A percentile compares a stretch with the other conserved stretches of the same genome.
Evolutionary conservation across 2,888 invertebrate species (phyloP).

Genomic region (Aquatica leii): DNA sequence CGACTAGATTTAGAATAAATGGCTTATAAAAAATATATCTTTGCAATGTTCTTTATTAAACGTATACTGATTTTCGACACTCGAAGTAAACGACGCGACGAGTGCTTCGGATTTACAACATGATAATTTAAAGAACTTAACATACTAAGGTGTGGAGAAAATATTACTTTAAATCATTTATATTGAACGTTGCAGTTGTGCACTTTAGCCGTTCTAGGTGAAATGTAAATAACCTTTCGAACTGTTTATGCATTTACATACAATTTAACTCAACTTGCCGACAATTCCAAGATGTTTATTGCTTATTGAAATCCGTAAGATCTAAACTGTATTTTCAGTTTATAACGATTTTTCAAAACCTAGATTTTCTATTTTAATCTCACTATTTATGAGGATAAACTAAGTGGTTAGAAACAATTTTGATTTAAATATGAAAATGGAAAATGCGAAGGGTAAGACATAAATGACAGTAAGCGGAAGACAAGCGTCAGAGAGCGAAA

Average conservation of each 20-base stretch:
- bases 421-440: constrained; percentile 13
- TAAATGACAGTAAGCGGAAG: constrained; percentile 27
- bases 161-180: constrained; percentile 3
- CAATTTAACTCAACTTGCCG: constrained; percentile 3
- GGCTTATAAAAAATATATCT: too few species aligned
- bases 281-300: constrained; percentile 7
- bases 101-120: background rate
- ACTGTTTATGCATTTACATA: constrained; percentile 2
- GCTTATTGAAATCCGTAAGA: constrained; percentile 8
- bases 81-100: too few species aligned
- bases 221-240: constrained; percentile 10
- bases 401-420: background rate
- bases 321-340: background rate
- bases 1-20: too few species aligned
- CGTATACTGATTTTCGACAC: too few species aligned
- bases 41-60: too few species aligned
- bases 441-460: constrained; percentile 24
- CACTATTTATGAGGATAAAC: background rate
- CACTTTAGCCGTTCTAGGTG: background rate
- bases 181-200: background rate
- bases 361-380: too few species aligned
- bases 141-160: constrained; percentile 5
- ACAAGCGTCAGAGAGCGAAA: constrained; percentile 27
- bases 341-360: too few species aligned
- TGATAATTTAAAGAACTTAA: too few species aligned